Evolutionary conservation across 2,113 vertebrate genomes (phyloP).

Genomic region (Chunga burmeisteri): DNA sequence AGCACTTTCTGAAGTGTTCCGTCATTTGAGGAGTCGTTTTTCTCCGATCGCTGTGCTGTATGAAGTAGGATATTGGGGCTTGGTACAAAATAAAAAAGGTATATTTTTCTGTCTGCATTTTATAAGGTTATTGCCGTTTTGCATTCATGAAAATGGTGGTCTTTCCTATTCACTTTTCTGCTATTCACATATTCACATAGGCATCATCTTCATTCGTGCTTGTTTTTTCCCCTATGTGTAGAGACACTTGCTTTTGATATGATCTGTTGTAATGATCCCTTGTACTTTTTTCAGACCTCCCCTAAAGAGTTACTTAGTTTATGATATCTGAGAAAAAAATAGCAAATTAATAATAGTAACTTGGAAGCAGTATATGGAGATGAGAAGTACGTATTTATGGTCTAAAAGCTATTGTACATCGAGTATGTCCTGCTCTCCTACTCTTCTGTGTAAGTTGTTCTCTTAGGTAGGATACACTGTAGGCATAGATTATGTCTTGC

Average conservation of each 20-base stretch:
- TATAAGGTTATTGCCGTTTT: background rate
- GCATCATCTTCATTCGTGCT: background rate
- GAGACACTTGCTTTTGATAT: background rate
- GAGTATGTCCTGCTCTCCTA: background rate
- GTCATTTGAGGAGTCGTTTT: background rate
- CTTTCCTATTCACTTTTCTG: background rate
- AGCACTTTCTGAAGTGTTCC: background rate
- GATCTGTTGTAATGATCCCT: background rate
- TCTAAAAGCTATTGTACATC: background rate
- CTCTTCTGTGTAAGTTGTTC: background rate
- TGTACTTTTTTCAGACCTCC: background rate
- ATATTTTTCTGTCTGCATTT: background rate
- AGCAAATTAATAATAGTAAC: background rate
- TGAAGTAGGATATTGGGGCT: background rate
- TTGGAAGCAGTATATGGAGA: background rate
- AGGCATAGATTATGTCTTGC: background rate
- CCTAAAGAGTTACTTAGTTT: background rate
- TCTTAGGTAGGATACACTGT: background rate
- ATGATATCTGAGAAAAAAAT: background rate
- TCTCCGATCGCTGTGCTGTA: rapidly evolving
- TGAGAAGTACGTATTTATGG: background rate
- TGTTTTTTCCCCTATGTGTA: background rate
- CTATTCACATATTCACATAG: background rate
- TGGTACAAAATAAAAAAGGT: background rate
- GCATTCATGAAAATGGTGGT: background rate